Base-by-base conservation (phyloP, 1,140 invertebrate species). In the Temnothorax nylanderi region DNA sequence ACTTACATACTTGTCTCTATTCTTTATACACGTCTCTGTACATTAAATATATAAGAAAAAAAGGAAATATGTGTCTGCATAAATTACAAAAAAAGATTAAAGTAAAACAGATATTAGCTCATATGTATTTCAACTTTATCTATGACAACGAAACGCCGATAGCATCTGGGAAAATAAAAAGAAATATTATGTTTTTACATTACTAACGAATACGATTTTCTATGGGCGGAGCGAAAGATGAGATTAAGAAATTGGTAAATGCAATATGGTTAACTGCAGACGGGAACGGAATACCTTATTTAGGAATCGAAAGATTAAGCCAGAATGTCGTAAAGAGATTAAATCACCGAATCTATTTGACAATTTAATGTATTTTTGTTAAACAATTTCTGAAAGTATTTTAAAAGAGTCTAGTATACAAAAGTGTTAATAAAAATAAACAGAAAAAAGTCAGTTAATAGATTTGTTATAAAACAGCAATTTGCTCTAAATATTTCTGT, bases 141-240 rank as follows among this genome's bases (percentile, higher is more conserved):
- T 44, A 13, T 13, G 8, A 54, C 44, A 81, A 81, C n/a, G 1
- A 69, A 80, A 56, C 21, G 5, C 1, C 10, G 4, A 65, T 18
- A 51, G 21, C 21, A 49, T 58, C 56, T 71, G 37, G 21, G 7
- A 49, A 51, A 37, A 77, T 16, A 62, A 26, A n/a, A 74, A 74
- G 58, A 74, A 88, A 80, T 69, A 44, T 90, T 90, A 77, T 34
- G 85, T 88, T 85, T 87, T 85, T 58, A 47, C 77, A 32, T 56
- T 80, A 80, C 75, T 87, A 86, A 85, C 86, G 51, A 89, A 92
- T 86, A 87, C 69, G 37, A 91, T 91, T 91, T 91, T 85, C 90
- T 67, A 16, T 62, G 77, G 80, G 58, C 65, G 71, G 58, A 62
- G 51, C 90, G 85, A 80, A 85, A 78, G 44, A 58, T 47, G 34